Conservation (phyloP, 2,888 invertebrate genomes). For the Adelphocoris suturalis region DNA sequence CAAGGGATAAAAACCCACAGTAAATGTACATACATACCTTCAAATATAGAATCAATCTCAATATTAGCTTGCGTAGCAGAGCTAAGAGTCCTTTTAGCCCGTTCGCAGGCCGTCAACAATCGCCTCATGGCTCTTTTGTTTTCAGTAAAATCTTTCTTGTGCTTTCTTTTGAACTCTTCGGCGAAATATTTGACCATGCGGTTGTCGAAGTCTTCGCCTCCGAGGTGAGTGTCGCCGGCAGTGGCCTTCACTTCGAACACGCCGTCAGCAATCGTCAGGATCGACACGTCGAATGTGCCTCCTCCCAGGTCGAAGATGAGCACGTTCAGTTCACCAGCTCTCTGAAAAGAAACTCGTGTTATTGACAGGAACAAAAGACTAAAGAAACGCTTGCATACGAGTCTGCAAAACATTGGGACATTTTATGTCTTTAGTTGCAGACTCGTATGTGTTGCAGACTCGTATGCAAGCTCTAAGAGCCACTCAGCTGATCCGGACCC, state of each 20-base stretch:
- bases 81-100: conserved; percentile 83
- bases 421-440: no score
- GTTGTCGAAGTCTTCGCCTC: conserved; percentile 81
- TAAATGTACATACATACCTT: conserved; percentile 78
- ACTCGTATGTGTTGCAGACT: no score
- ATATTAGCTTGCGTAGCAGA: conserved; percentile 81
- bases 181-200: conserved; percentile 81
- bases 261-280: conserved; percentile 82
- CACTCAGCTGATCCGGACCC: no score
- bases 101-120: conserved; percentile 83
- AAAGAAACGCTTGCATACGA: no score
- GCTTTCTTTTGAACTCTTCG: conserved; percentile 81
- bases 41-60: conserved; percentile 83
- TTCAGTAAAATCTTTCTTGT: conserved; percentile 79
- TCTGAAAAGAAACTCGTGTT: conserved; percentile 74
- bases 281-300: conserved; percentile 82
- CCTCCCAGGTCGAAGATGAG: conserved; percentile 81
- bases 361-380: no score
- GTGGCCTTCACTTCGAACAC: conserved; percentile 83
- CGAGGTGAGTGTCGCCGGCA: conserved; percentile 80
- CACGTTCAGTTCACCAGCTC: conserved; percentile 79
- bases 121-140: conserved; percentile 82
- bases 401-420: no score
- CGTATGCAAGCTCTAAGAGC: no score
- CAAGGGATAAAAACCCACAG: no score